phyloP scores from a whole-genome alignment of 2,888 invertebrate species.

The Drosophila conformis region DNA sequence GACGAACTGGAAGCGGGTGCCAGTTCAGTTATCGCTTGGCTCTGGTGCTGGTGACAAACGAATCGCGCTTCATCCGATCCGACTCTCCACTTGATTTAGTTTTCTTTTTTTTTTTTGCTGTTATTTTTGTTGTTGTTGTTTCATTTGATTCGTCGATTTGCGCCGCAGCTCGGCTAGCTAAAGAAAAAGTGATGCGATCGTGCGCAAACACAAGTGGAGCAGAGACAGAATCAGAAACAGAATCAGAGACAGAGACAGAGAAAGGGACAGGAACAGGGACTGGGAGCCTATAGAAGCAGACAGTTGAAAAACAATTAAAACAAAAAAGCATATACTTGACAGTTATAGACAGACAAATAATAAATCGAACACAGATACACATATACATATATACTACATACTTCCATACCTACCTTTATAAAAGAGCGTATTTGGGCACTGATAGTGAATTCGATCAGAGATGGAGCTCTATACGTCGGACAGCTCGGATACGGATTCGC shows the following conservation, averaged over 20 bases:
- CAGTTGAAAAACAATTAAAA: conserved; percentile 38
- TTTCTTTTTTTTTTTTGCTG: neutral
- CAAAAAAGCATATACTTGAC: conserved; percentile 3
- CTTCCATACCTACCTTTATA: conserved; percentile 10
- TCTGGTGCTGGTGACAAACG: conserved; percentile 25
- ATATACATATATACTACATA: conserved; percentile 9
- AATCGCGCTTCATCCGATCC: conserved; percentile 10
- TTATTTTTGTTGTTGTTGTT: conserved; percentile 6
- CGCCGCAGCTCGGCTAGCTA: conserved; percentile 42
- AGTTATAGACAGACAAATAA: conserved; percentile 7
- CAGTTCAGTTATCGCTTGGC: conserved; percentile 38
- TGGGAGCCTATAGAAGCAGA: conserved; percentile 21
- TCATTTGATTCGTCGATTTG: conserved; percentile 32
- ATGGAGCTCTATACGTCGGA: conserved; percentile 95
- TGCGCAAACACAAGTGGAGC: conserved; percentile 14
- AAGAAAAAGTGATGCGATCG: conserved; percentile 54
- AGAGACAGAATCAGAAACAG: conserved; percentile 21
- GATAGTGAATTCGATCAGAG: conserved; percentile 27
- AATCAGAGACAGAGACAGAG: conserved; percentile 5
- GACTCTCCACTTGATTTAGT: conserved; percentile 3
- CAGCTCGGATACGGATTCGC: conserved; percentile 92
- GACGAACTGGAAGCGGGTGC: conserved; percentile 18
- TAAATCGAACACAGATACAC: conserved; percentile 1
- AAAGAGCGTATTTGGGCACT: conserved; percentile 15
- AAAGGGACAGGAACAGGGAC: conserved; percentile 5